Percentiles rank a stretch among this genome's conserved stretches.
These are phyloP conservation scores for Leucoraja erinaceus DNA, from an alignment of 2,113 vertebrate species.

Conservation along the genomic window DNA sequence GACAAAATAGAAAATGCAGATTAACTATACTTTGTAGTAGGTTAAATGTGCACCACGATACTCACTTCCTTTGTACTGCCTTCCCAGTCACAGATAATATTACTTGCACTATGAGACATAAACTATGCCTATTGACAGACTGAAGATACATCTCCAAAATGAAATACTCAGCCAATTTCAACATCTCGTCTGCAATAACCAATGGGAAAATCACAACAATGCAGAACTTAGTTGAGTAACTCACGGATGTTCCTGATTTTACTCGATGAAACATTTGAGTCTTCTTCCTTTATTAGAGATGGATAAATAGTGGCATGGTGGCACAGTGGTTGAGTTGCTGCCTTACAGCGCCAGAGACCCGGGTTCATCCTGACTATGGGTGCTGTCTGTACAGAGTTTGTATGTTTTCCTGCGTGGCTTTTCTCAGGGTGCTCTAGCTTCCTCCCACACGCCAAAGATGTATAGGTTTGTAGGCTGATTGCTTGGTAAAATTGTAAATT, in stretches of 20 bases:
- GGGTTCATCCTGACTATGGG: too few species aligned
- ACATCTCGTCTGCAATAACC: background rate
- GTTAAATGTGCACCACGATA: background rate
- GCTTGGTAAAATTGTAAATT: too few species aligned
- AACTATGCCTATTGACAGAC: background rate
- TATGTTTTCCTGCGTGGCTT: too few species aligned
- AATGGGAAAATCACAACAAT: background rate
- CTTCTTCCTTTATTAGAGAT: too few species aligned
- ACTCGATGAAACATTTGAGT: too few species aligned
- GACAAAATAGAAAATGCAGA: constrained; percentile 31
- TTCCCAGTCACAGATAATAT: background rate
- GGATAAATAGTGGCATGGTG: background rate
- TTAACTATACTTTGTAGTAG: background rate
- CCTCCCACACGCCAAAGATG: too few species aligned
- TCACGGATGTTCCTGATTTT: background rate
- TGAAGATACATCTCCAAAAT: too few species aligned
- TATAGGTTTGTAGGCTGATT: too few species aligned
- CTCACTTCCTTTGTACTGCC: background rate
- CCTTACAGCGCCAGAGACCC: too few species aligned
- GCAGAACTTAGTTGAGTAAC: background rate
- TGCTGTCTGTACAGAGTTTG: too few species aligned
- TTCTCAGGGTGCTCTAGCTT: too few species aligned
- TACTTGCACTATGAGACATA: too few species aligned
- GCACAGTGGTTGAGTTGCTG: background rate
- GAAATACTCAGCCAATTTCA: background rate